Base-by-base conservation (phyloP, 1,140 invertebrate species). In the Trichogramma pretiosum region DNA sequence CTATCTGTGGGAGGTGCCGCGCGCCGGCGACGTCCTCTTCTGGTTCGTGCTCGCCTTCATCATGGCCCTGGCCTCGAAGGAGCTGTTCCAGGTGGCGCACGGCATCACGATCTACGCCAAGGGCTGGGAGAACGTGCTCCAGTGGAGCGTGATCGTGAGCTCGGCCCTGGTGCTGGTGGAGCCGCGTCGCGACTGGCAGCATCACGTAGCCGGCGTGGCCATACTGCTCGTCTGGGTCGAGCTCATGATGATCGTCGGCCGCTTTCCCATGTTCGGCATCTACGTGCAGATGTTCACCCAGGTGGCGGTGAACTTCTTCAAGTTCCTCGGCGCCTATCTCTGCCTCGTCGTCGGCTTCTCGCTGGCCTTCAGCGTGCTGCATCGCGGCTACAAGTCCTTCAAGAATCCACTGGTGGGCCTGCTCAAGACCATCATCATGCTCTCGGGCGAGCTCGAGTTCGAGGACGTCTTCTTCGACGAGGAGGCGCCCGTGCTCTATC, bases 231-330 rank as follows among this genome's bases (percentile, higher is more conserved):
- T 81, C 11, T 89, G 86, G 86, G 58, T 87, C 13, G 83, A 89
- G 57, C 63, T 90, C 5, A 85, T 90, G 80, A 82, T 89, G 73
- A 78, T 89, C 21, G 82, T 90, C 9, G 87, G 86, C 10, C 72
- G 87, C 42, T 89, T 89, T 68, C 87, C 87, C 35, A 83, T 85
- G 54, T 87, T 89, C 59, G 87, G 87, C 0, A 69, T 89, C 3
- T 89, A 89, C 54, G 81, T 90, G 3, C 86, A 89, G 65, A 89
- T 89, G 86, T 87, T 89, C 57, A 85, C 83, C 7, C 87, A 70
- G 74, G 86, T 88, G 21, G 80, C 87, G 3, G 74, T 86, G 2
- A 89, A 90, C 59, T 89, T 89, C 61, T 78, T 79, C n/a, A 85
- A 87, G 59, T 89, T 89, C 58, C 72, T 89, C 3, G 63, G 85